phyloP scores from a whole-genome alignment of 2,113 vertebrate genomes.

The Hippotragus niger region DNA sequence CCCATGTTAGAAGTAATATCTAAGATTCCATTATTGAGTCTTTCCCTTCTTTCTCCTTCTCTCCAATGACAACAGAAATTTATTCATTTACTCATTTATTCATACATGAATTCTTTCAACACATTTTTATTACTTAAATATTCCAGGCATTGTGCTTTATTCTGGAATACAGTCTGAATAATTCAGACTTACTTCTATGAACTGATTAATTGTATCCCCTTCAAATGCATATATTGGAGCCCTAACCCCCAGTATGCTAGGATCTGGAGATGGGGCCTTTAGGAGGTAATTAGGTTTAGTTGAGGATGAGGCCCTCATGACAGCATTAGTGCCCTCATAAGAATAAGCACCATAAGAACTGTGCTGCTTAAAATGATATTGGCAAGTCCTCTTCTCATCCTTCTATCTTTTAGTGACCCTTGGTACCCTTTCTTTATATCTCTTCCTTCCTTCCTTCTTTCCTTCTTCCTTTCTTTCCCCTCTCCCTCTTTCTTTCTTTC shows the following conservation, averaged over 20 bases:
- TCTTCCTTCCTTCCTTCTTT: rapidly evolving
- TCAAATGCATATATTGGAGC: neutral
- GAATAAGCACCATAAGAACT: neutral
- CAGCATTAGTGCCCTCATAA: neutral
- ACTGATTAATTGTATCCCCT: neutral
- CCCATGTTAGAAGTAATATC: neutral
- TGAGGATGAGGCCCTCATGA: neutral
- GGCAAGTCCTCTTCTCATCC: neutral
- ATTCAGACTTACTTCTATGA: neutral
- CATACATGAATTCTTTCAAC: neutral
- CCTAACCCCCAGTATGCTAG: neutral
- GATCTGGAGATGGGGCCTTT: neutral
- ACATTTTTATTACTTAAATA: neutral
- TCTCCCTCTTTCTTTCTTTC: too few relatives aligned
- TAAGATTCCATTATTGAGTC: neutral
- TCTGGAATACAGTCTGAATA: neutral
- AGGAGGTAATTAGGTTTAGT: neutral
- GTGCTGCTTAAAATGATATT: neutral
- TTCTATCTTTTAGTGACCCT: neutral
- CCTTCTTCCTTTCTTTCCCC: neutral
- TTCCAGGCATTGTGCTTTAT: neutral
- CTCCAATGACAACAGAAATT: neutral
- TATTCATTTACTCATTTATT: neutral
- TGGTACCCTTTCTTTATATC: neutral
- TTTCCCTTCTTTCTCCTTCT: neutral